Evolutionary conservation across 2,113 vertebrate species (phyloP).

Genomic region (Labeo catla): DNA sequence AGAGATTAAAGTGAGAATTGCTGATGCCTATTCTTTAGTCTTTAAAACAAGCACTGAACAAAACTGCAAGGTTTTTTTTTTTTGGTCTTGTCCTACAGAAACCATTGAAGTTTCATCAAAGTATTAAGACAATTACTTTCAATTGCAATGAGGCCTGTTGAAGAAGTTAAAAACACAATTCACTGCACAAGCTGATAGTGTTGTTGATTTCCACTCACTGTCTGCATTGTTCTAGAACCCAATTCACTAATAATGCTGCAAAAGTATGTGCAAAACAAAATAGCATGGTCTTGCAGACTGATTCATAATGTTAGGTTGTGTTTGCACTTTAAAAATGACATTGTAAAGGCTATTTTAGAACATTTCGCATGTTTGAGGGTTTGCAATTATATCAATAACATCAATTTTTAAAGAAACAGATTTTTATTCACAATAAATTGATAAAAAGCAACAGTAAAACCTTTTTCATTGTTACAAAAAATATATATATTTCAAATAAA

Average conservation of each 20-base stretch:
- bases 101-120: not conserved
- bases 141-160: not conserved
- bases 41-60: conserved; percentile 47
- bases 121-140: conserved; percentile 5
- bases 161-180: not conserved
- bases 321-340: not conserved
- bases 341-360: not conserved
- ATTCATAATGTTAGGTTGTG: not conserved
- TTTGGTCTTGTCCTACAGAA: not conserved
- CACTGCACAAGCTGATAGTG: not conserved
- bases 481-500: not conserved
- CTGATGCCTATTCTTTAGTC: conserved; percentile 43
- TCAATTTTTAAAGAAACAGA: not conserved
- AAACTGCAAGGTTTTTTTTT: conserved; percentile 20
- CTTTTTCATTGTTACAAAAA: not conserved
- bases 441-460: not conserved
- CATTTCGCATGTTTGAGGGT: not conserved
- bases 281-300: not conserved
- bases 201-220: not conserved
- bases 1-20: not conserved
- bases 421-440: not conserved
- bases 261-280: not conserved
- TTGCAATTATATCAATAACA: not conserved
- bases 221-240: conserved; percentile 2
- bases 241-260: not conserved